These are phyloP conservation scores for Patiria miniata DNA, from an alignment of 35 echinoderm and acorn worm species.

Conservation along the genomic window DNA sequence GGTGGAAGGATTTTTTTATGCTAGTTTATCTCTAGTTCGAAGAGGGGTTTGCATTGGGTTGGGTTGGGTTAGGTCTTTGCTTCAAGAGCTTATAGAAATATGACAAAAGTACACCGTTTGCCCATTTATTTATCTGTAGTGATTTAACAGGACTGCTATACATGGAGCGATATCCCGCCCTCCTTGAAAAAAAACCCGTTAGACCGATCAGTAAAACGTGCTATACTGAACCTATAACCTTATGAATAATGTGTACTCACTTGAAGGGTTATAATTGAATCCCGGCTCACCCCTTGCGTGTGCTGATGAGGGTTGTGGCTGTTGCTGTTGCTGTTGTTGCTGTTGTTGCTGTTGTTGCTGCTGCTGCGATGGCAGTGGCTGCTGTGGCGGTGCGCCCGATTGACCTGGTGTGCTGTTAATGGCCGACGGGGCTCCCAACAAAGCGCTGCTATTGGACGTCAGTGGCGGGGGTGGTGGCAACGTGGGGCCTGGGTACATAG, in stretches of 20 bases:
- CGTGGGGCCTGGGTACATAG: constrained; percentile 59
- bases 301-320: not conserved
- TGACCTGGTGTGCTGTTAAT: constrained; percentile 11
- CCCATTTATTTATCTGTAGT: too few relatives aligned
- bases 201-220: too few relatives aligned
- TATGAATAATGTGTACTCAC: not conserved
- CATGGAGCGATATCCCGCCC: too few relatives aligned
- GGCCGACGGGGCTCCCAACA: not conserved
- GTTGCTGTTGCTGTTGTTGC: constrained; percentile 8
- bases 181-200: too few relatives aligned
- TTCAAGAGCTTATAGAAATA: too few relatives aligned
- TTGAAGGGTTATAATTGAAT: not conserved
- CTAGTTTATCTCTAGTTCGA: too few relatives aligned
- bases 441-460: constrained; percentile 52
- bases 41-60: too few relatives aligned
- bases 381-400: not conserved
- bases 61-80: too few relatives aligned
- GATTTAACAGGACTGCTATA: too few relatives aligned
- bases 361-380: not conserved
- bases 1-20: too few relatives aligned
- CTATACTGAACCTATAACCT: too few relatives aligned
- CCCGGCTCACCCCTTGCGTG: not conserved
- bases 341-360: constrained; percentile 17
- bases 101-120: too few relatives aligned
- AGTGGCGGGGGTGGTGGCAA: constrained; percentile 66